Conservation (phyloP, 92 coral and sea anemone species). For the Actinostola sp. region DNA sequence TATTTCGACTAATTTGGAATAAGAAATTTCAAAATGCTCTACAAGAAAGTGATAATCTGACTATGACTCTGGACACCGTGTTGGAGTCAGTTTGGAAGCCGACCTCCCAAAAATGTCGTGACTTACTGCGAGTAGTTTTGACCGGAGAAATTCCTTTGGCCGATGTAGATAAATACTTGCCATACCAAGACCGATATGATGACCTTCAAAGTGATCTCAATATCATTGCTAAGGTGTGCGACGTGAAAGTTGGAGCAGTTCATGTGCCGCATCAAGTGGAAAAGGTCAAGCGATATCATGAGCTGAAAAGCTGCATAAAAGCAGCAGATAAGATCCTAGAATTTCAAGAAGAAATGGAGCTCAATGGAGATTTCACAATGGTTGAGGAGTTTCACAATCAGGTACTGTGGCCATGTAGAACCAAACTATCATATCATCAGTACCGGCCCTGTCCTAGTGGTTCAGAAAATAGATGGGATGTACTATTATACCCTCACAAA, state of each 20-base stretch:
- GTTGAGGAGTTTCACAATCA: conserved; percentile 67
- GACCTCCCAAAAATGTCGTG: conserved; percentile 33
- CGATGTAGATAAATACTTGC: conserved; percentile 53
- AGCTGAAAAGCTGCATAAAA: conserved; percentile 43
- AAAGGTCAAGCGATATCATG: conserved; percentile 52
- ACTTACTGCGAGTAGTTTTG: conserved; percentile 20
- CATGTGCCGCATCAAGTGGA: conserved; percentile 22
- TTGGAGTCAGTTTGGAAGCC: conserved; percentile 60
- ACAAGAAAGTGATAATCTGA: conserved; percentile 7
- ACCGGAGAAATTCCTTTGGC: conserved; percentile 42
- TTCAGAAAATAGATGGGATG: too few relatives aligned
- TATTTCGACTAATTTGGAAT: conserved; percentile 69
- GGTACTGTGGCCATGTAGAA: conserved; percentile 29
- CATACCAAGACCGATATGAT: conserved; percentile 20
- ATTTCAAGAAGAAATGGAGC: conserved; percentile 40
- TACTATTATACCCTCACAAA: too few relatives aligned
- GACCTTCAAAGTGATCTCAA: conserved; percentile 38
- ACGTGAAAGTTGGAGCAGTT: neutral
- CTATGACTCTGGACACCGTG: conserved; percentile 47
- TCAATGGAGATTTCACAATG: conserved; percentile 49
- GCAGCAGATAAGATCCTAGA: conserved; percentile 67
- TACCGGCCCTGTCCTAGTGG: neutral
- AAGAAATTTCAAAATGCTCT: conserved; percentile 43
- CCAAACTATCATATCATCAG: neutral
- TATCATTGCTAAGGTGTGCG: conserved; percentile 5